phyloP scores from a whole-genome alignment of 2,113 vertebrate genomes.

The Tyto alba region DNA sequence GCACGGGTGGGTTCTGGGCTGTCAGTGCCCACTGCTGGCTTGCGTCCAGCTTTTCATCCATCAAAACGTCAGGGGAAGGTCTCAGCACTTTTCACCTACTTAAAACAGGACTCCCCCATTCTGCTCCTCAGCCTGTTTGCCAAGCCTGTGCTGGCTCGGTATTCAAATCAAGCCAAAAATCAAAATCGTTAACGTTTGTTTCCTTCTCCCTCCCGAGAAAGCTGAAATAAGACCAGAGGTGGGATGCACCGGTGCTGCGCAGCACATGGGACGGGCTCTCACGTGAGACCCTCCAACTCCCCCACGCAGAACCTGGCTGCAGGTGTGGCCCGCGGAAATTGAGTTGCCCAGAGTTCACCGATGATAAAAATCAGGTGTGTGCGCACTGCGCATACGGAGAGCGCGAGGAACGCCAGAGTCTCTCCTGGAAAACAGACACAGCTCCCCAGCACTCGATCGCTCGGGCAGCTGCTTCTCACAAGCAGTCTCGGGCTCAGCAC shows the following conservation, averaged over 20 bases:
- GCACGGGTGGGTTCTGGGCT: not conserved
- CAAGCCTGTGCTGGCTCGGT: not conserved
- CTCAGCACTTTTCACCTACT: too few relatives aligned
- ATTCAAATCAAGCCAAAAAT: not conserved
- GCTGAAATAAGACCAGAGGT: not conserved
- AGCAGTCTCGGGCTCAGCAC: not conserved
- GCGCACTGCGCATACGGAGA: too few relatives aligned
- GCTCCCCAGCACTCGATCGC: not conserved
- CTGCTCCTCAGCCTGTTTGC: not conserved
- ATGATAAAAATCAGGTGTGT: not conserved
- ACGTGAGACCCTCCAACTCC: not conserved
- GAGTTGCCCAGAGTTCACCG: not conserved
- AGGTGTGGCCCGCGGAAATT: not conserved
- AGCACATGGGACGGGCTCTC: not conserved
- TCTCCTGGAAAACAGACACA: not conserved
- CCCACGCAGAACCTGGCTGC: too few relatives aligned
- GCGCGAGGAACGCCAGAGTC: fast-evolving
- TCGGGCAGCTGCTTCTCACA: not conserved
- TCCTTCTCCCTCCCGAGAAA: not conserved
- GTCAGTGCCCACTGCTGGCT: fast-evolving
- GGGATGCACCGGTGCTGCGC: not conserved
- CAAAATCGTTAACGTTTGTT: too few relatives aligned
- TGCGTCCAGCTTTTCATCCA: not conserved
- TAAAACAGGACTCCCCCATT: too few relatives aligned
- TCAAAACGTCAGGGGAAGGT: not conserved